phyloP scores from a whole-genome alignment of 2,888 invertebrate genomes.

The Leptura quadrifasciata region DNA sequence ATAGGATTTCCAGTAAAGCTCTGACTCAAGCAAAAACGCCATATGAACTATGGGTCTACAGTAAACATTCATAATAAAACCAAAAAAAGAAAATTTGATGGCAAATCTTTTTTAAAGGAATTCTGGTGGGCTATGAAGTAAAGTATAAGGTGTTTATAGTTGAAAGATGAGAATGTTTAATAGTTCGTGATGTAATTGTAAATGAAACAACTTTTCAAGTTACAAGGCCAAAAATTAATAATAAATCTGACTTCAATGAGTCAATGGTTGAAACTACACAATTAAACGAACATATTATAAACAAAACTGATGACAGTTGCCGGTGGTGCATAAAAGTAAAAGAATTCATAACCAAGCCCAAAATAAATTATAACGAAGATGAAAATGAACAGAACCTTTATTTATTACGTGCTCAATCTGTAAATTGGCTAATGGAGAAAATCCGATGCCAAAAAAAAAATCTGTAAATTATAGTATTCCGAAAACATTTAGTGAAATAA shows the following conservation, averaged over 20 bases:
- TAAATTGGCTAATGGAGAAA: no score
- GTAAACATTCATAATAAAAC: conserved; percentile 49
- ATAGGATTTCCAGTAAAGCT: conserved; percentile 66
- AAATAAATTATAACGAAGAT: conserved; percentile 38
- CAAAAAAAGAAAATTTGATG: no score
- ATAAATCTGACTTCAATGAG: not conserved
- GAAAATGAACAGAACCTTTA: conserved; percentile 1
- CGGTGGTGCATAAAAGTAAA: not conserved
- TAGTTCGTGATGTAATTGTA: conserved; percentile 67
- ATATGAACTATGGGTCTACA: conserved; percentile 65
- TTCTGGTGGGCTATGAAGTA: conserved; percentile 42
- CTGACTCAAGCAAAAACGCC: conserved; percentile 65
- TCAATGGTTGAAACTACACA: not conserved
- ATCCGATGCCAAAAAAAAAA: no score
- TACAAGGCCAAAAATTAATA: not conserved
- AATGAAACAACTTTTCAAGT: conserved; percentile 46
- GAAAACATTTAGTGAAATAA: no score
- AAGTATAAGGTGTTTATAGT: conserved; percentile 67
- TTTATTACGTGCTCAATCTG: not conserved
- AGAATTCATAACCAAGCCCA: not conserved
- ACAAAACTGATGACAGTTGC: not conserved
- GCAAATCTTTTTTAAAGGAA: conserved; percentile 44
- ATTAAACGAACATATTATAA: no score
- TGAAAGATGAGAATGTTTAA: conserved; percentile 60
- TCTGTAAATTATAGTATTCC: no score